These are phyloP conservation scores for Tachuris rubrigastra DNA, from an alignment of 2,113 vertebrate genomes.

Conservation along the genomic window DNA sequence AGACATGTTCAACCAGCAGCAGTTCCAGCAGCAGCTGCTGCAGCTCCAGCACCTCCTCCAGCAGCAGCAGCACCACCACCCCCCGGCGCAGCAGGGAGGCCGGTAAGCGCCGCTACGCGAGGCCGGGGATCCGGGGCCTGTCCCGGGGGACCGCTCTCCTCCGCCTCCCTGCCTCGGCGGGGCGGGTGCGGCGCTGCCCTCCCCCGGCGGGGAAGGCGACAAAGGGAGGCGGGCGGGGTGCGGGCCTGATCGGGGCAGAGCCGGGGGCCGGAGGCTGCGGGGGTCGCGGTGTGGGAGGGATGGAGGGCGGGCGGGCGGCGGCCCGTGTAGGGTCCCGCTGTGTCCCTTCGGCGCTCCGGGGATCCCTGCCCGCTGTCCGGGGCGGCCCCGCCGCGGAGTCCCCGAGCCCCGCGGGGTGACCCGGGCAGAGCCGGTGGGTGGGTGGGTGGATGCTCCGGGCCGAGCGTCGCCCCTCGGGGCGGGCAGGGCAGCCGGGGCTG, in stretches of 20 bases:
- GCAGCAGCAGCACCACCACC: conserved; percentile 69
- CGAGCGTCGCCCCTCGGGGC: not conserved
- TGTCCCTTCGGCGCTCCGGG: not conserved
- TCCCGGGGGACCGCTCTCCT: not conserved
- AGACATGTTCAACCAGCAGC: conserved; percentile 90
- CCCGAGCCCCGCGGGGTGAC: not conserved
- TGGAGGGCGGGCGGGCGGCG: not conserved
- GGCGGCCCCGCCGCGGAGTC: not conserved
- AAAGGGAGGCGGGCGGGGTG: not conserved
- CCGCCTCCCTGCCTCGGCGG: not conserved
- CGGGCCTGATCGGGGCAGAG: not conserved
- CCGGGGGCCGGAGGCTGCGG: not conserved
- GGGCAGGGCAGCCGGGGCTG: not conserved
- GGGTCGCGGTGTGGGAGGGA: not conserved
- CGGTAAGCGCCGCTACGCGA: conserved; percentile 81
- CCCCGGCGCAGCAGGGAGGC: conserved; percentile 72
- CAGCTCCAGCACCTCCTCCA: conserved; percentile 89
- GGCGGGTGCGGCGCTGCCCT: not conserved
- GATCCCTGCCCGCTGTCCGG: not conserved
- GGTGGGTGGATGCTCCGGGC: not conserved
- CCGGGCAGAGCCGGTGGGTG: not conserved
- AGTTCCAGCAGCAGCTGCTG: conserved; percentile 83
- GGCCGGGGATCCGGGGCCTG: conserved; percentile 69
- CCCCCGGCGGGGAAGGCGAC: not conserved
- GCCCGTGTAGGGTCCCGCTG: not conserved